A percentile compares a stretch with the other conserved stretches of the same genome.
These are phyloP conservation scores for Cladorhizidae sp. DNA, from an alignment of 37 sponge, comb jelly and placozoan genomes.

Conservation along the genomic window DNA sequence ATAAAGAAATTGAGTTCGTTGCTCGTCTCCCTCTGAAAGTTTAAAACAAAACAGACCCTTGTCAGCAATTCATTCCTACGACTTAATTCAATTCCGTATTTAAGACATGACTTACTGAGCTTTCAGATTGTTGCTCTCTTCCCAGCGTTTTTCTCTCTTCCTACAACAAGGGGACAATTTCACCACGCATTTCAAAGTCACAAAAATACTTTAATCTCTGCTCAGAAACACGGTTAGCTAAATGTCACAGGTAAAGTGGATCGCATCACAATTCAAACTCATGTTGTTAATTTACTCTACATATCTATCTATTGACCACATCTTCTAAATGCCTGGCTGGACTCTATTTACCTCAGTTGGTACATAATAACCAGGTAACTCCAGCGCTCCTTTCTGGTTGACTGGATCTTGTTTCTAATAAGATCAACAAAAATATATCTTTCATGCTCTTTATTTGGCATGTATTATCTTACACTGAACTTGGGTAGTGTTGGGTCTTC, in stretches of 20 bases:
- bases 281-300: too few species aligned
- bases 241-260: too few species aligned
- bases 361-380: background rate
- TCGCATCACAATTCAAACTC: too few species aligned
- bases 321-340: too few species aligned
- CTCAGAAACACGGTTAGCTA: too few species aligned
- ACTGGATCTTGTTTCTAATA: background rate
- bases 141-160: slow-evolving; percentile 16
- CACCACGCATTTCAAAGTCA: too few species aligned
- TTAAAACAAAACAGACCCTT: background rate
- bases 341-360: slow-evolving; percentile 1
- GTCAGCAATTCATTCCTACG: too few species aligned
- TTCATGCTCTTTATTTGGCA: too few species aligned
- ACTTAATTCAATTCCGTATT: too few species aligned
- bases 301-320: too few species aligned
- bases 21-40: background rate
- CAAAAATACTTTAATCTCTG: too few species aligned
- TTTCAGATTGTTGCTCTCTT: slow-evolving; percentile 1
- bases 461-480: background rate
- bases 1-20: slow-evolving; percentile 34
- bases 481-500: slow-evolving; percentile 1
- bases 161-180: background rate
- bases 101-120: background rate
- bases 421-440: background rate
- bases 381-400: background rate